A percentile compares a stretch with the other conserved stretches of the same genome.
phyloP scores from a whole-genome alignment of 1,140 invertebrate species.

The Pseudoatta argentina region DNA sequence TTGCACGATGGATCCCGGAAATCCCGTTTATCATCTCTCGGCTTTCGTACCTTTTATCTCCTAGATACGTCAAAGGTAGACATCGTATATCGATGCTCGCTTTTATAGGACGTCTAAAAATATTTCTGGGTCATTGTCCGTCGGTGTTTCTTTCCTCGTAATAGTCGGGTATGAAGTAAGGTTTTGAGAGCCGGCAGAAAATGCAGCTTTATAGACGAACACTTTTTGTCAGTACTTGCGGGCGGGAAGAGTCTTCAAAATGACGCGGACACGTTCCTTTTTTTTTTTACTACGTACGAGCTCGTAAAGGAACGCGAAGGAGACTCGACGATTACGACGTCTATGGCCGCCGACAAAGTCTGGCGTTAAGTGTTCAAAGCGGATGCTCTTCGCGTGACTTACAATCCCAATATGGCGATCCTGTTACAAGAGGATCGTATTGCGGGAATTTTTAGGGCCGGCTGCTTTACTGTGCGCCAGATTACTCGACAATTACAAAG shows the following conservation, averaged over 20 bases:
- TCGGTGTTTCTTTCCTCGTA: slow-evolving; percentile 44
- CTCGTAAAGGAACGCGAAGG: slow-evolving; percentile 57
- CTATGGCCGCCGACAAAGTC: slow-evolving; percentile 44
- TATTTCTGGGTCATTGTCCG: slow-evolving; percentile 61
- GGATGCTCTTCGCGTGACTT: slow-evolving; percentile 50
- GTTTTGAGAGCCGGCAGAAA: slow-evolving; percentile 48
- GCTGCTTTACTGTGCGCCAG: not conserved
- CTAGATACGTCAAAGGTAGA: slow-evolving; percentile 1
- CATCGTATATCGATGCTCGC: slow-evolving; percentile 10
- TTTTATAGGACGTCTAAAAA: slow-evolving; percentile 56
- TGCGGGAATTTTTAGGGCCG: slow-evolving; percentile 37
- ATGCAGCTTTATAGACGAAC: slow-evolving; percentile 53
- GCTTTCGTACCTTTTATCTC: not conserved
- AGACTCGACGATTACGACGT: slow-evolving; percentile 35
- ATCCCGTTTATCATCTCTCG: slow-evolving; percentile 1
- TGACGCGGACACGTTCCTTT: slow-evolving; percentile 32
- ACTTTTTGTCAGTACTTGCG: slow-evolving; percentile 45
- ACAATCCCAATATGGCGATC: slow-evolving; percentile 52
- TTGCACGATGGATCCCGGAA: not conserved
- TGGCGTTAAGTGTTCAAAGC: slow-evolving; percentile 52
- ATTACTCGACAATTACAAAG: slow-evolving; percentile 53
- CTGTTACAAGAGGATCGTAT: slow-evolving; percentile 39
- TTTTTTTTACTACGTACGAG: slow-evolving; percentile 57
- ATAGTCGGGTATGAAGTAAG: slow-evolving; percentile 16
- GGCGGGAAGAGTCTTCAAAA: slow-evolving; percentile 20